Conservation (phyloP, 2,113 vertebrate species). For the Cinclus mexicanus region DNA sequence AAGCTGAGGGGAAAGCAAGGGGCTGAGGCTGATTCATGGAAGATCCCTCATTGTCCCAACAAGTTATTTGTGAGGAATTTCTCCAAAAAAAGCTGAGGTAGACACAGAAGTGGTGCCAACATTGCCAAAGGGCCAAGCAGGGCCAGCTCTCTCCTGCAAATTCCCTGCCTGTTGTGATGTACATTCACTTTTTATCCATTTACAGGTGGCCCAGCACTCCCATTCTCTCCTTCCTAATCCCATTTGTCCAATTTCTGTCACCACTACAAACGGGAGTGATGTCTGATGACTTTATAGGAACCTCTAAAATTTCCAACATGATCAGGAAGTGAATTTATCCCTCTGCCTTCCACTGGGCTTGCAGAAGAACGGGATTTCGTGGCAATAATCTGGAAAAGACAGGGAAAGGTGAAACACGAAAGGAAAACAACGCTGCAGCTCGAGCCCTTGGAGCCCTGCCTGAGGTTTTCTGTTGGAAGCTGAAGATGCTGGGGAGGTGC, state of each 20-base stretch:
- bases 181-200: not conserved
- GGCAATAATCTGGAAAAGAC: not conserved
- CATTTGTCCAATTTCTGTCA: not conserved
- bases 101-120: not conserved
- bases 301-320: not conserved
- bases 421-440: not conserved
- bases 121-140: not conserved
- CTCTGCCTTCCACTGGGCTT: not conserved
- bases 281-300: not conserved
- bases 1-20: not conserved
- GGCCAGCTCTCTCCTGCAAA: rapidly evolving
- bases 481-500: not conserved
- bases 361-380: rapidly evolving
- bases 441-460: conserved; percentile 13
- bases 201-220: not conserved
- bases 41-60: not conserved
- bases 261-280: rapidly evolving
- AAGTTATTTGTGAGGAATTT: not conserved
- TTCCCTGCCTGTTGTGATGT: not conserved
- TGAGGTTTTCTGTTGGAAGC: conserved; percentile 3
- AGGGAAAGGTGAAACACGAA: not conserved
- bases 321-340: not conserved
- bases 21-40: not conserved
- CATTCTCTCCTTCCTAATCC: not conserved
- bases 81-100: not conserved